These are phyloP conservation scores for Tanytarsus gracilentus DNA, from an alignment of 2,888 invertebrate genomes.

Conservation along the genomic window DNA sequence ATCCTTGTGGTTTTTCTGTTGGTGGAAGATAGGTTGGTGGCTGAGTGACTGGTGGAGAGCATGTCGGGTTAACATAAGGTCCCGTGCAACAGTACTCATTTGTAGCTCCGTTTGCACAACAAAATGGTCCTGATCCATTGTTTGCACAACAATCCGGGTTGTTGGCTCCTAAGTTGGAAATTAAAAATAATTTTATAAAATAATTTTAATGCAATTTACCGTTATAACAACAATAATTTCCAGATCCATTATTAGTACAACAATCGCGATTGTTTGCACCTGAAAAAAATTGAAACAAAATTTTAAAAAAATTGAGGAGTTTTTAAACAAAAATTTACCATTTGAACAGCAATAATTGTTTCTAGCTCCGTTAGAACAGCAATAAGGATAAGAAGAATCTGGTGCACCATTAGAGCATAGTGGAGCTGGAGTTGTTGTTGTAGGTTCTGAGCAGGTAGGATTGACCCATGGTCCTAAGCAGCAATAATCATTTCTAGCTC, in stretches of 20 bases:
- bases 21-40: slow-evolving; percentile 17
- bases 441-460: background rate
- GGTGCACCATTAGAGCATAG: no score
- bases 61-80: background rate
- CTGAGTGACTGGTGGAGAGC: background rate
- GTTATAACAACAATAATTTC: no score
- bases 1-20: background rate
- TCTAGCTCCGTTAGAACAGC: no score
- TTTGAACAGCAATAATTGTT: background rate
- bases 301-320: no score
- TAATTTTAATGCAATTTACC: no score
- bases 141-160: background rate
- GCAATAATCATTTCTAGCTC: background rate
- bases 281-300: no score
- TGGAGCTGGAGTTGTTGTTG: slow-evolving; percentile 3
- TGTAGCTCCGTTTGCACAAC: background rate
- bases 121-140: background rate
- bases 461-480: background rate
- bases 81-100: slow-evolving; percentile 5
- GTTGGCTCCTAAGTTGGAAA: no score
- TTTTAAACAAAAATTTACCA: no score
- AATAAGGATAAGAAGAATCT: no score
- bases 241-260: no score
- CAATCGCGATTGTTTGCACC: no score
- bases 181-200: no score